Evolutionary conservation across 1,140 invertebrate genomes (phyloP).

Genomic region (Pomacea maculata): DNA sequence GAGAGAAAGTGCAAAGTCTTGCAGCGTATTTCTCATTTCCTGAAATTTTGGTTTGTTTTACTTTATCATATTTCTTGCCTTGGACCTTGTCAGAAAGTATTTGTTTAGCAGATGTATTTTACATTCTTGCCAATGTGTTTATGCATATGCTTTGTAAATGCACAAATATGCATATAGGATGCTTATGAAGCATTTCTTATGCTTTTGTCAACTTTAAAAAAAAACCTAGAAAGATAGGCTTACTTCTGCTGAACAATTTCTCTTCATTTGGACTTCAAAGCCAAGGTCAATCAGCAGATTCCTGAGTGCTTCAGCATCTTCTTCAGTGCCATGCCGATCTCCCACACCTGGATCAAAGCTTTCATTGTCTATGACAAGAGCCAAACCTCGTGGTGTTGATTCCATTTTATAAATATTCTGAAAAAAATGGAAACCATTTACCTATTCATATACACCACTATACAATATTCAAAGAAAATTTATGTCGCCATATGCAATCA

Average conservation of each 20-base stretch:
- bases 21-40: background rate
- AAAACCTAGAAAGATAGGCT: too few relatives aligned
- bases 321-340: background rate
- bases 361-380: conserved; percentile 1
- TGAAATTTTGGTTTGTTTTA: background rate
- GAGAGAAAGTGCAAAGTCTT: background rate
- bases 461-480: too few relatives aligned
- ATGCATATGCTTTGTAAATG: too few relatives aligned
- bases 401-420: background rate
- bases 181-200: too few relatives aligned
- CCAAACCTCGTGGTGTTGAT: background rate
- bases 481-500: too few relatives aligned
- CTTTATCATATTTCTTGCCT: too few relatives aligned
- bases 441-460: too few relatives aligned
- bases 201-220: too few relatives aligned
- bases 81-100: too few relatives aligned
- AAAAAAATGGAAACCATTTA: background rate
- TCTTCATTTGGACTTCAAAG: background rate
- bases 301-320: background rate
- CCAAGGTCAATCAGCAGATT: background rate
- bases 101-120: too few relatives aligned
- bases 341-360: background rate
- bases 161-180: too few relatives aligned
- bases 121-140: too few relatives aligned
- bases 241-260: background rate